Base-by-base conservation (phyloP, 2,888 invertebrate genomes). In the Drosophila anomelani region DNA sequence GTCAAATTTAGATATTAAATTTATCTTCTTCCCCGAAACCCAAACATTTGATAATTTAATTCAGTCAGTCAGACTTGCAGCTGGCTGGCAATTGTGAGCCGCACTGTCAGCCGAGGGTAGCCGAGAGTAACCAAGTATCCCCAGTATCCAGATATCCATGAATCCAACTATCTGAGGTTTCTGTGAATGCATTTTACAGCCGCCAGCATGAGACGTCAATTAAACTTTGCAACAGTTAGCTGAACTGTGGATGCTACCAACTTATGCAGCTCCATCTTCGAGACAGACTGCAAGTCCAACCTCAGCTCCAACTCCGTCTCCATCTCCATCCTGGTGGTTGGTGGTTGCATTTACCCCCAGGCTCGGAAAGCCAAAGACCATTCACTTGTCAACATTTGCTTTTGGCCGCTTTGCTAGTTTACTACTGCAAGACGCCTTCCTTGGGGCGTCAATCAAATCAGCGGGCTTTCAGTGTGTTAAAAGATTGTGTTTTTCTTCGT, bases 321-420 rank as follows among this genome's bases (percentile, higher is more conserved):
- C 26, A n/a, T 10, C 46, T n/a, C 47, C 47, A 29, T 47, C 29
- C 47, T 47, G 47, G n/a, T 47, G 29, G 17, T 47, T 26, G 26
- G 41, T 26, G 26, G 41, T 70, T 60, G 54, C 49, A 47, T 56
- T 56, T 67, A 56, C 75, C 73, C 75, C 38, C 51, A 60, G 74
- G 76, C 74, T 67, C 75, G 26, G 73, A 73, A 73, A 73, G 67
- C 73, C 58, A 55, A 75, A 74, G 70, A 74, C 74, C 74, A 76
- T 74, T 74, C 74, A 73, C 73, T 75, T 73, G 73, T 73, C 73
- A 73, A 73, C 73, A 67, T 67, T 67, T 55, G 68, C 68, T 67
- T 67, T 68, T 55, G 57, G 69, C 39, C 67, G 54, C 63, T 66
- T 63, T 62, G 67, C 67, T 66, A 47, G 67, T 66, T 46, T 54